Evolutionary conservation across 1,140 invertebrate genomes (phyloP).

Genomic region (Procambarus clarkii): DNA sequence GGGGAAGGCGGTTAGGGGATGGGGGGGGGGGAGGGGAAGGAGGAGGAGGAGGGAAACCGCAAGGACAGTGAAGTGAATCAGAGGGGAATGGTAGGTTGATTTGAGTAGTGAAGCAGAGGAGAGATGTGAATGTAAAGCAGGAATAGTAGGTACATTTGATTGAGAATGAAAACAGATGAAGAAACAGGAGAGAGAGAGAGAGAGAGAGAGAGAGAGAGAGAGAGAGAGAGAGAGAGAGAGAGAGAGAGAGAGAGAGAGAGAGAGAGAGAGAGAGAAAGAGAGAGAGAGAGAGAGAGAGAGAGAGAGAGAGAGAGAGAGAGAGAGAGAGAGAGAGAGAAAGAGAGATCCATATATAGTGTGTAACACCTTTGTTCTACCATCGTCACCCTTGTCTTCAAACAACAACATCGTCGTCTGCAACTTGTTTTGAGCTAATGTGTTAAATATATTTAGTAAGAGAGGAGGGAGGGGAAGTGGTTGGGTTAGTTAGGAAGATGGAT

Average conservation of each 20-base stretch:
- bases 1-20: background rate
- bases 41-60: background rate
- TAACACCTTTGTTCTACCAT: no score
- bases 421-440: no score
- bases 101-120: background rate
- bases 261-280: background rate
- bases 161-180: background rate
- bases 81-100: background rate
- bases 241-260: background rate
- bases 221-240: background rate
- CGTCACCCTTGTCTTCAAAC: no score
- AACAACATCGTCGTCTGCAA: no score
- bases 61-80: background rate
- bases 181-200: no score
- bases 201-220: background rate
- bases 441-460: no score
- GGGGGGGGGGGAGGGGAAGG: background rate
- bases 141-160: background rate
- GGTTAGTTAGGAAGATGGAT: no score
- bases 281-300: no score
- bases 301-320: no score
- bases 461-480: no score
- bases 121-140: background rate
- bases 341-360: no score
- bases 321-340: no score